Conservation (phyloP, 2,797 vertebrate species). For the Eulemur coronatus region DNA sequence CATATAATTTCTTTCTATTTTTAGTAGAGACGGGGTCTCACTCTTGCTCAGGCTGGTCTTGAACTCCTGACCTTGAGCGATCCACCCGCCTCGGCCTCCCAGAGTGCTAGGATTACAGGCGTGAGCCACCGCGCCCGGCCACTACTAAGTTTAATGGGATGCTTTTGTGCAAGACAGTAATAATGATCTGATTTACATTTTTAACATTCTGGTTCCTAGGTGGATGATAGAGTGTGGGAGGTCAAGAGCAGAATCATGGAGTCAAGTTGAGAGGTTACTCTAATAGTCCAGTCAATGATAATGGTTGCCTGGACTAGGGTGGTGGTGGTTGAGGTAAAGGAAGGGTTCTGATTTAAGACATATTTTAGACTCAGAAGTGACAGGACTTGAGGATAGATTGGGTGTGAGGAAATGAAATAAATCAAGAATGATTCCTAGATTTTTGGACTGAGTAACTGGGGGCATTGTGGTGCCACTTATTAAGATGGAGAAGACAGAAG, state of each 20-base stretch:
- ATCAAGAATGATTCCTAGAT: neutral
- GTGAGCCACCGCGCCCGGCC: too few relatives aligned
- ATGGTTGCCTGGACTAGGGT: neutral
- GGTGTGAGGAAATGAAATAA: neutral
- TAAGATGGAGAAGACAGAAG: neutral
- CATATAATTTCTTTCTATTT: too few relatives aligned
- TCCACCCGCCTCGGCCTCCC: too few relatives aligned
- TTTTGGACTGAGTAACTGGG: neutral
- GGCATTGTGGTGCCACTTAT: neutral
- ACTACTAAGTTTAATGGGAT: neutral
- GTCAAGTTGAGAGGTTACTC: neutral
- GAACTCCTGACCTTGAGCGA: too few relatives aligned
- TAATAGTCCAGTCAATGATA: neutral
- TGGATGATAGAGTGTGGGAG: neutral
- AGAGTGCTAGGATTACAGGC: too few relatives aligned
- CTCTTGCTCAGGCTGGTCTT: too few relatives aligned
- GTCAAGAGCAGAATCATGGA: neutral
- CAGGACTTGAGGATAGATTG: neutral
- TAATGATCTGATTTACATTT: neutral
- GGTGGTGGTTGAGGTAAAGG: neutral
- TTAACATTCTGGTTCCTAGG: neutral
- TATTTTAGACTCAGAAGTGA: neutral
- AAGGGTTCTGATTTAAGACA: neutral
- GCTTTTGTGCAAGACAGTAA: neutral
- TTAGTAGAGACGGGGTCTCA: too few relatives aligned